Base-by-base conservation (phyloP, 92 coral and sea anemone species). In the Montipora capitata region DNA sequence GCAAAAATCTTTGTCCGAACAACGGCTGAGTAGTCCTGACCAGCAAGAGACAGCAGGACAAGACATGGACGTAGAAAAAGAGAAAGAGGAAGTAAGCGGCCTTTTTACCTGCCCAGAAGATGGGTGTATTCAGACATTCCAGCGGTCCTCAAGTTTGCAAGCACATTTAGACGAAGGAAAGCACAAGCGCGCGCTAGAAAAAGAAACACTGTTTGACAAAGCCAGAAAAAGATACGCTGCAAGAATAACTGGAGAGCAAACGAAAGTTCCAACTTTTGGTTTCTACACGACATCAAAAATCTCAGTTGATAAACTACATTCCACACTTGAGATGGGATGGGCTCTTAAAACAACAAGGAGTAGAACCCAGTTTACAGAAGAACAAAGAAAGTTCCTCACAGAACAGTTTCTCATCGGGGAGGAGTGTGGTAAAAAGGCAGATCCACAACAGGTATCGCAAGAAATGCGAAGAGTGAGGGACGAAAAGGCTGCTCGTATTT, bases 291-390 rank as follows among this genome's bases (percentile, higher is more conserved):
- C 79, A 85, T 13, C 82, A 5, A 10, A 76, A 13, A 7, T 40
- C 63, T 16, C 82, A 80, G 67, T 72, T 44, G 68, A 20, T 20
- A 20, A 20, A 20, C 27, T 20, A 20, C 27, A 20, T 20, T 20
- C 51, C 17, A 56, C 84, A 58, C 83, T 68, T 68, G 49, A 65
- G 76, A 85, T 77, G 90, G 90, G 84, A 63, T 88, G 77, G 87
- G 76, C 86, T 2, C 69, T 87, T n/a, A 71, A 79, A 87, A 39
- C 87, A 58, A 13, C 64, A 27, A 63, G 43, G 84, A 79, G 43
- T 8, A 79, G 43, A 63, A 79, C 56, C 43, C 10, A 61, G 27
- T 64, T 79, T 12, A 68, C 73, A 5, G 76, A 80, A 43, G 51
- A 45, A 45, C 51, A 45, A 45, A 45, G 51, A 45, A 45, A 45